Evolutionary conservation across 2,888 invertebrate genomes (phyloP).

Genomic region (Gnatocerus cornutus): DNA sequence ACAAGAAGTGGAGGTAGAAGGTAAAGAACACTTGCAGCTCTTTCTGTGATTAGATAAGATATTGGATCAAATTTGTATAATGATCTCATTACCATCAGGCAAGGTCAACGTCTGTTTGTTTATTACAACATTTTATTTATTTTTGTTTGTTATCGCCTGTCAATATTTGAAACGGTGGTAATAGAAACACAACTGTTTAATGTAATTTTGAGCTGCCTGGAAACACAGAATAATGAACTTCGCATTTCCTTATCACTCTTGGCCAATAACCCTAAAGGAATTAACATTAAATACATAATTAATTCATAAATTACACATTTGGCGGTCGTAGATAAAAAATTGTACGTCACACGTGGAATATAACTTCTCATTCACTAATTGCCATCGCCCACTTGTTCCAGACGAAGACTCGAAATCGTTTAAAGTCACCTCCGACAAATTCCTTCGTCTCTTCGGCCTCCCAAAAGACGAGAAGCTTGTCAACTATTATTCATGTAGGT

Average conservation of each 20-base stretch:
- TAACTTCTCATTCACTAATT: too few relatives aligned
- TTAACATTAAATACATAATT: too few relatives aligned
- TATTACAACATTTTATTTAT: background rate
- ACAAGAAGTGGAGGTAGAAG: slow-evolving; percentile 75
- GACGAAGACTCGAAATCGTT: slow-evolving; percentile 90
- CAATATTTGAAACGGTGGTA: background rate
- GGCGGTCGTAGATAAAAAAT: too few relatives aligned
- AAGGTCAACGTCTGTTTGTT: background rate
- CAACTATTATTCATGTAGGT: slow-evolving; percentile 96
- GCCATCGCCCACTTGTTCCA: background rate
- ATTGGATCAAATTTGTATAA: background rate
- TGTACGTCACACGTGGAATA: too few relatives aligned
- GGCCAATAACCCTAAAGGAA: too few relatives aligned
- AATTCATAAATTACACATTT: too few relatives aligned
- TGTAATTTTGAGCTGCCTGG: too few relatives aligned
- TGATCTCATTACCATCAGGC: background rate
- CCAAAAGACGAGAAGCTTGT: slow-evolving; percentile 96
- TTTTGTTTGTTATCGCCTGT: too few relatives aligned
- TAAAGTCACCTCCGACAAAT: slow-evolving; percentile 86
- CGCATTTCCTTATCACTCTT: too few relatives aligned
- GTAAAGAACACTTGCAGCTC: slow-evolving; percentile 62
- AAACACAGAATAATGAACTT: too few relatives aligned
- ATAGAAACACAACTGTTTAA: background rate
- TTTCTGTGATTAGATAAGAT: background rate
- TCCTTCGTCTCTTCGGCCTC: slow-evolving; percentile 91